Evolutionary conservation across 1,140 invertebrate species (phyloP).

Genomic region (Rhysida immarginata): DNA sequence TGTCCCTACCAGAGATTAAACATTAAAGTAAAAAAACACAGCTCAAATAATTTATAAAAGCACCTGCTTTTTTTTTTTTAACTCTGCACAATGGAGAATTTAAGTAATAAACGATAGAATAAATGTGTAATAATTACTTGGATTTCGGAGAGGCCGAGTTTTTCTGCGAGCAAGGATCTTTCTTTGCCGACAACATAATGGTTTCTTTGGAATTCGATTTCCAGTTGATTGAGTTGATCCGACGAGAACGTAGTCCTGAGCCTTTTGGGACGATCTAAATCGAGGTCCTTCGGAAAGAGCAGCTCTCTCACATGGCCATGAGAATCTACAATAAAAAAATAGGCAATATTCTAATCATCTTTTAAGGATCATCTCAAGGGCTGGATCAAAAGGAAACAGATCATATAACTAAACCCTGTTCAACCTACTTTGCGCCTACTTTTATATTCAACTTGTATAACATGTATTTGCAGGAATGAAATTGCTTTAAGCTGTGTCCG

Average conservation of each 20-base stretch:
- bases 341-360: no score
- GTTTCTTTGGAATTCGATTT: slow-evolving; percentile 33
- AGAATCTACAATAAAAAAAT: slow-evolving; percentile 25
- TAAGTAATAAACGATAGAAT: no score
- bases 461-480: no score
- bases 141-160: slow-evolving; percentile 34
- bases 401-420: no score
- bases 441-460: no score
- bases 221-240: slow-evolving; percentile 33
- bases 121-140: slow-evolving; percentile 32
- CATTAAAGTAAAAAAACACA: slow-evolving; percentile 7
- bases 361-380: no score
- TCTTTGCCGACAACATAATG: slow-evolving; percentile 38
- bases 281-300: slow-evolving; percentile 37
- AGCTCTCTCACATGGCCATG: slow-evolving; percentile 34
- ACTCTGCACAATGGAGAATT: no score
- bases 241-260: slow-evolving; percentile 36
- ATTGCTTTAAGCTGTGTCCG: no score
- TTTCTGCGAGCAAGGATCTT: slow-evolving; percentile 29
- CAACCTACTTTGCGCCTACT: no score
- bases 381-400: no score
- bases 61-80: slow-evolving; percentile 4
- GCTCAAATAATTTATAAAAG: slow-evolving; percentile 8
- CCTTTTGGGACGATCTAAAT: slow-evolving; percentile 37
- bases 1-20: no score